Percentiles rank a stretch among this genome's conserved stretches.
phyloP scores from a whole-genome alignment of 2,797 vertebrate species.

The Spinus olivaceus region DNA sequence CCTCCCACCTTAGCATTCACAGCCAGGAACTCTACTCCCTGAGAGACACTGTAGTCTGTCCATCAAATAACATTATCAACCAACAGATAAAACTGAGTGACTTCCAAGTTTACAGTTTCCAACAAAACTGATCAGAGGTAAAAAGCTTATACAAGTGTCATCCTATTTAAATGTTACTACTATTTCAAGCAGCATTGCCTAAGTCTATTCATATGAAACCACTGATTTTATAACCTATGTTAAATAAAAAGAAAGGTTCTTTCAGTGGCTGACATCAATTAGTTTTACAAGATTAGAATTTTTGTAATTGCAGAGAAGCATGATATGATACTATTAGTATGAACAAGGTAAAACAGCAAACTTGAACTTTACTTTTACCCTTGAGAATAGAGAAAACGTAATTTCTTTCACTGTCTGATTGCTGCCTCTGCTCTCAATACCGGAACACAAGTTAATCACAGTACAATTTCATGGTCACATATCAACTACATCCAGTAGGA shows the following conservation, averaged over 20 bases:
- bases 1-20: neutral
- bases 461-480: neutral
- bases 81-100: neutral
- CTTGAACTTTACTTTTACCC: neutral
- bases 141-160: neutral
- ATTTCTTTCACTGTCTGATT: neutral
- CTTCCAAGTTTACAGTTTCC: neutral
- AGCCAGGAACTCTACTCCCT: neutral
- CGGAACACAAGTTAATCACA: neutral
- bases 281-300: neutral
- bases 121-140: neutral
- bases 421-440: neutral
- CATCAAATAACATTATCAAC: neutral
- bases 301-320: neutral
- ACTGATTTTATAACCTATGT: neutral
- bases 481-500: neutral
- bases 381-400: neutral
- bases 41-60: neutral
- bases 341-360: neutral
- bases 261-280: fast-evolving
- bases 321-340: neutral
- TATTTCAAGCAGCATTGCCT: neutral
- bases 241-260: neutral
- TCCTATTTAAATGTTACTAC: neutral
- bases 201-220: neutral